Evolutionary conservation across 2,797 vertebrate genomes (phyloP).

Genomic region (Poeciliopsis turneri): DNA sequence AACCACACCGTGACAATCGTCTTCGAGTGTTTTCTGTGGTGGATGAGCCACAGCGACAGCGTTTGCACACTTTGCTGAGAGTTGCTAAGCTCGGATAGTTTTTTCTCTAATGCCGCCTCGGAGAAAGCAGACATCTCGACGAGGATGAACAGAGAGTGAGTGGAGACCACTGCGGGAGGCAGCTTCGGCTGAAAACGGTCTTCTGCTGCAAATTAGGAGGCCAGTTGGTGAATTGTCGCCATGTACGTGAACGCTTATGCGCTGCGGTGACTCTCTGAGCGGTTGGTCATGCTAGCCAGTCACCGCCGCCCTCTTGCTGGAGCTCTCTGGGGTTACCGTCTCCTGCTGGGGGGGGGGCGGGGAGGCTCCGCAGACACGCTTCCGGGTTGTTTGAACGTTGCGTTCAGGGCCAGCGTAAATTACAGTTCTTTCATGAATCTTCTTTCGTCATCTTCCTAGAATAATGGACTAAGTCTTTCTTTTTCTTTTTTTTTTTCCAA

Average conservation of each 20-base stretch:
- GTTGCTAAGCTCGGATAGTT: slow-evolving; percentile 87
- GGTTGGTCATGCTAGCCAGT: slow-evolving; percentile 3
- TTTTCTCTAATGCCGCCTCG: slow-evolving; percentile 85
- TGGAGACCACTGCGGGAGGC: slow-evolving; percentile 31
- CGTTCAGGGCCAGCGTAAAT: slow-evolving; percentile 36
- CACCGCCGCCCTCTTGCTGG: slow-evolving; percentile 4
- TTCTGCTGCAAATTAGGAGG: slow-evolving; percentile 4
- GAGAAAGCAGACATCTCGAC: slow-evolving; percentile 87
- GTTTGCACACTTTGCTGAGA: slow-evolving; percentile 88
- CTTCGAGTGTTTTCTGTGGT: slow-evolving; percentile 86
- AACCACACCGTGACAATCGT: slow-evolving; percentile 85
- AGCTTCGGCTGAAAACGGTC: slow-evolving; percentile 28
- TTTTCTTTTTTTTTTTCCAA: too few relatives aligned
- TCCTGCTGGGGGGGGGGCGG: not conserved
- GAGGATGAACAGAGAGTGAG: slow-evolving; percentile 2
- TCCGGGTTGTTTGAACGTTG: slow-evolving; percentile 43
- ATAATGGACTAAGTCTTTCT: too few relatives aligned
- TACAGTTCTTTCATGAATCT: not conserved
- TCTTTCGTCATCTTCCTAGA: not conserved
- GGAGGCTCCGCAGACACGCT: slow-evolving; percentile 15
- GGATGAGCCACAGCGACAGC: slow-evolving; percentile 85
- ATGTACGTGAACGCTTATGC: slow-evolving; percentile 3
- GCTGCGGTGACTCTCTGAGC: not conserved
- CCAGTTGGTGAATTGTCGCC: slow-evolving; percentile 2
- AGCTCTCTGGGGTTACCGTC: slow-evolving; percentile 1